Evolutionary conservation across 2,113 vertebrate genomes (phyloP).

Genomic region (Myotis brandtii): DNA sequence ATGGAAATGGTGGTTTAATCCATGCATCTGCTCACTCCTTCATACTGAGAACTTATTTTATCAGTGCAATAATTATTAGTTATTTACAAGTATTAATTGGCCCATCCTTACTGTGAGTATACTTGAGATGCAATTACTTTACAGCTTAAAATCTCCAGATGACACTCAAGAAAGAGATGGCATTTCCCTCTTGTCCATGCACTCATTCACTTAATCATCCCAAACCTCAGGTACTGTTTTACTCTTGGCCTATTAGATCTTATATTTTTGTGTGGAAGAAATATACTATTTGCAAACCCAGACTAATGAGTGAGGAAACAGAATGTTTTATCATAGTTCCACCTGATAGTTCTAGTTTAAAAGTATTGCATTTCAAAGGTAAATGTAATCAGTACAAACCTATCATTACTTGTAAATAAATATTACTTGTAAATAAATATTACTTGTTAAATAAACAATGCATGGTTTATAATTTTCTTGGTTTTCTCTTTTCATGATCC

Average conservation of each 20-base stretch:
- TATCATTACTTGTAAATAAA: not conserved
- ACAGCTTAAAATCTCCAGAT: not conserved
- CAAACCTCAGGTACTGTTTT: not conserved
- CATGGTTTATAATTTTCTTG: not conserved
- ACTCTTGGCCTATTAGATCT: not conserved
- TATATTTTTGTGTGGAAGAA: not conserved
- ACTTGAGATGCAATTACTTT: not conserved
- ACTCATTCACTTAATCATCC: not conserved
- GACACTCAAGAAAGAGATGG: not conserved
- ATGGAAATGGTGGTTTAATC: not conserved
- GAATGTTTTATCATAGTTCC: not conserved
- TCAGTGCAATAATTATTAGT: not conserved
- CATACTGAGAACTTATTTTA: not conserved
- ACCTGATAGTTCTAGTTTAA: not conserved
- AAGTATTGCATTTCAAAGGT: not conserved
- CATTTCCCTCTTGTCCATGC: not conserved
- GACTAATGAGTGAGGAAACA: not conserved
- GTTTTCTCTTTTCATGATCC: not conserved
- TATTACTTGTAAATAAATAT: not conserved
- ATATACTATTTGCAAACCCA: not conserved
- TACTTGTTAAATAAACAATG: not conserved
- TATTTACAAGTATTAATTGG: not conserved
- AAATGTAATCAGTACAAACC: not conserved
- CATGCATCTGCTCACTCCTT: not conserved
- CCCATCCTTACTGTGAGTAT: not conserved